A percentile compares a stretch with the other conserved stretches of the same genome.
Evolutionary conservation across 2,888 invertebrate species (phyloP).

Genomic region (Drosophila basisetae): DNA sequence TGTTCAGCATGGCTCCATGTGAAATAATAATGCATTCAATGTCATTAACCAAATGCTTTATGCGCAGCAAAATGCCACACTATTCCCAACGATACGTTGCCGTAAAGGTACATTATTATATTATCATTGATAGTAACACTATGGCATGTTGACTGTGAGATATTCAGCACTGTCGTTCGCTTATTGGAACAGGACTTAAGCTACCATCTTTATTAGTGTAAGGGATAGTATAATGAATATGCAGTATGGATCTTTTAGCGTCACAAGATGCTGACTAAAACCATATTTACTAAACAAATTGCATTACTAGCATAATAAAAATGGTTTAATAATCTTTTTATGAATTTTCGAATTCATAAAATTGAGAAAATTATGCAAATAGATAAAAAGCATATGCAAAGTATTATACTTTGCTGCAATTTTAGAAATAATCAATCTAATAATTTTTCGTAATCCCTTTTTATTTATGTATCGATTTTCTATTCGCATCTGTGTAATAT

Average conservation of each 20-base stretch:
- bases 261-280: neutral
- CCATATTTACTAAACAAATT: neutral
- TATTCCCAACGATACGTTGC: neutral
- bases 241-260: neutral
- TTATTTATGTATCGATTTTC: neutral
- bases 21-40: conserved; percentile 22
- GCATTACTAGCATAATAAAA: neutral
- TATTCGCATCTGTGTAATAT: neutral
- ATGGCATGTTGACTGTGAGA: too few species aligned
- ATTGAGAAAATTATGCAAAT: neutral
- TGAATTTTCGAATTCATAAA: neutral
- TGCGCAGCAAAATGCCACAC: conserved; percentile 18
- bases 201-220: neutral
- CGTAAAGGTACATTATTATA: neutral
- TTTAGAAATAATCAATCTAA: neutral
- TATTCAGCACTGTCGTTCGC: neutral
- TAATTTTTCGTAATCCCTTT: neutral
- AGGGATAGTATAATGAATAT: neutral
- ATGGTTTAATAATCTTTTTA: neutral
- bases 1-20: conserved; percentile 13
- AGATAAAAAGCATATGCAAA: neutral
- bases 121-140: neutral
- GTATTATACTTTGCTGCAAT: neutral
- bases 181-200: neutral
- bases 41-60: conserved; percentile 38